Evolutionary conservation across 2,888 invertebrate species (phyloP).

Genomic region (Apoderus coryli): DNA sequence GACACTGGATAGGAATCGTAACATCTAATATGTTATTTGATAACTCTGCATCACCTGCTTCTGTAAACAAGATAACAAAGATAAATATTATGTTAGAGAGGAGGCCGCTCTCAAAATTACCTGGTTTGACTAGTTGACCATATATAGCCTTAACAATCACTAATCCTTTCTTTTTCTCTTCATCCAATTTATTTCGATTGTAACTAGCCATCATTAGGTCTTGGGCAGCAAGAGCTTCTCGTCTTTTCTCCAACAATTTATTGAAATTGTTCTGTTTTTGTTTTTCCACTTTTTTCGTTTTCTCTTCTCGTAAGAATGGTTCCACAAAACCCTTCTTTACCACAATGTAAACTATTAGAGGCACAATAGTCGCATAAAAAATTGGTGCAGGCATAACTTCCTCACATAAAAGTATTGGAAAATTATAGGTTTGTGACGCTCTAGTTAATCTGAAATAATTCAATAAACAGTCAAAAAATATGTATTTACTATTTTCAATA

Average conservation of each 20-base stretch:
- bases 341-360: slow-evolving; percentile 64
- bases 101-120: too few relatives aligned
- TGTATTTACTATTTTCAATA: too few relatives aligned
- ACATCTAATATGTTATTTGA: slow-evolving; percentile 66
- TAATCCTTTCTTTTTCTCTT: slow-evolving; percentile 70
- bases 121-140: slow-evolving; percentile 44
- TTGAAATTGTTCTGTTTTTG: slow-evolving; percentile 67
- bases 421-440: slow-evolving; percentile 74
- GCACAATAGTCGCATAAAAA: slow-evolving; percentile 86
- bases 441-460: slow-evolving; percentile 54
- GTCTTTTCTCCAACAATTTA: slow-evolving; percentile 61
- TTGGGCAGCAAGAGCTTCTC: slow-evolving; percentile 74
- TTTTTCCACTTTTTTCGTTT: slow-evolving; percentile 65
- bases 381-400: slow-evolving; percentile 80
- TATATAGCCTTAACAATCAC: slow-evolving; percentile 74
- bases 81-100: slow-evolving; percentile 2
- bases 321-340: slow-evolving; percentile 77
- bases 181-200: slow-evolving; percentile 64
- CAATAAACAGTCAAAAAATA: too few relatives aligned
- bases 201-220: slow-evolving; percentile 87
- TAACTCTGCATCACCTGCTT: slow-evolving; percentile 20
- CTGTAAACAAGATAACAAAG: too few relatives aligned
- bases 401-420: slow-evolving; percentile 84
- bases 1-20: slow-evolving; percentile 86
- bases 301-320: slow-evolving; percentile 64